Conservation (phyloP, 2,797 vertebrate species). For the Gallinago nigripennis region DNA sequence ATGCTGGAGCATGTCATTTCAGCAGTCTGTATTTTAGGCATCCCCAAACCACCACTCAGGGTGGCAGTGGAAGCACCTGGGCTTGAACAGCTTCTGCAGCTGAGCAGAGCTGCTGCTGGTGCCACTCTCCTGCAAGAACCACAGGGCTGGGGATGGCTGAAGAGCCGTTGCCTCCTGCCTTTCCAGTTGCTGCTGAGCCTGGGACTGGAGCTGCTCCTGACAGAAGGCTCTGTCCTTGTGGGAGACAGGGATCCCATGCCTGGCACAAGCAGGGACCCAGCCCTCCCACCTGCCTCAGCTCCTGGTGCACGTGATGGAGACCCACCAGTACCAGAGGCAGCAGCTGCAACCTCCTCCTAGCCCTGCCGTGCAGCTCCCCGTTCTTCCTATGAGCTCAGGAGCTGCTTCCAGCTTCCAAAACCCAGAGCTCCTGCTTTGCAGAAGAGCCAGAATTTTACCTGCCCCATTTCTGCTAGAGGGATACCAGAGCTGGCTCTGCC, state of each 20-base stretch:
- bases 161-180: background rate
- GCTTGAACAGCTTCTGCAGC: background rate
- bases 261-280: background rate
- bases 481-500: background rate
- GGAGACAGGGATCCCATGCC: background rate
- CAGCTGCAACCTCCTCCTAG: background rate
- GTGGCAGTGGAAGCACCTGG: background rate
- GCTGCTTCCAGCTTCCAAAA: background rate
- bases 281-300: background rate
- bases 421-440: background rate
- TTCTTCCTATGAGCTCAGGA: background rate
- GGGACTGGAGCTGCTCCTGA: background rate
- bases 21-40: background rate
- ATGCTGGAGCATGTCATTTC: background rate
- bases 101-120: background rate
- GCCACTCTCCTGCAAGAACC: background rate
- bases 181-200: background rate
- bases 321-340: background rate
- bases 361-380: background rate
- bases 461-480: background rate
- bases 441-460: background rate
- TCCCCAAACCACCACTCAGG: background rate
- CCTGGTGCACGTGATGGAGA: rapidly evolving
- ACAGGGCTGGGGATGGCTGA: background rate
- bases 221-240: background rate